Base-by-base conservation (phyloP, 2,113 vertebrate species). In the Sialia sialis region DNA sequence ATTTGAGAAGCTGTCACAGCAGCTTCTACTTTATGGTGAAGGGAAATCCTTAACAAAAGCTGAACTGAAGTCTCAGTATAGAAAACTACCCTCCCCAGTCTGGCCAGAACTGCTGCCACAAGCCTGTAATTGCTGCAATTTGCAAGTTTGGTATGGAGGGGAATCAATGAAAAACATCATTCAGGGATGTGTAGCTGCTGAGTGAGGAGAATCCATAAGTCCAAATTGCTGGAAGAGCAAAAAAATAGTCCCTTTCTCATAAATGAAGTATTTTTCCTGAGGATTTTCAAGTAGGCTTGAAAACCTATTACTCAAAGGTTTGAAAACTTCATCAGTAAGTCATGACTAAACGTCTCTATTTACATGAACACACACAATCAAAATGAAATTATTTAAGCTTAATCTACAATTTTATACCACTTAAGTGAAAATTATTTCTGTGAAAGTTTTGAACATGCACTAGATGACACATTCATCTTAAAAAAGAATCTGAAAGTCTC, bases 311-410 rank as follows among this genome's bases (percentile, higher is more conserved):
- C 48, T 79, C 52, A 79, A 43, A 86, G 73, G 26, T 93, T 87
- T 76, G 67, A 92, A 84, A 93, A 93, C 63, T 93, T 82, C 60
- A 91, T 85, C 62, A 89, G 32, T 46, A 90, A 92, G 63, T 83
- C 76, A 89, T 69, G 54, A 77, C 68, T 81, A 87, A 67, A 79
- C 51, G 27, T 69, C 27, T 77, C n/a, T 52, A 51, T 90, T 76
- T 83, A 76, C 92, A 94, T 56, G 80, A 89, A 72, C 58, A 82
- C 49, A 78, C 56, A 78, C 66, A 90, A 82, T 68, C 84, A 89
- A 67, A 92, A 60, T 5, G 20, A 73, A 80, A 77, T 84, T 1
- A 91, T 84, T 87, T 76, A 74, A 70, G 25, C 44, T 68, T 75
- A 76, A 94, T 52, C 54, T 44, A 75, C 36, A 56, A 21, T 68